These are phyloP conservation scores for Galagoides demidoff DNA, from an alignment of 2,797 vertebrate species.

Conservation along the genomic window DNA sequence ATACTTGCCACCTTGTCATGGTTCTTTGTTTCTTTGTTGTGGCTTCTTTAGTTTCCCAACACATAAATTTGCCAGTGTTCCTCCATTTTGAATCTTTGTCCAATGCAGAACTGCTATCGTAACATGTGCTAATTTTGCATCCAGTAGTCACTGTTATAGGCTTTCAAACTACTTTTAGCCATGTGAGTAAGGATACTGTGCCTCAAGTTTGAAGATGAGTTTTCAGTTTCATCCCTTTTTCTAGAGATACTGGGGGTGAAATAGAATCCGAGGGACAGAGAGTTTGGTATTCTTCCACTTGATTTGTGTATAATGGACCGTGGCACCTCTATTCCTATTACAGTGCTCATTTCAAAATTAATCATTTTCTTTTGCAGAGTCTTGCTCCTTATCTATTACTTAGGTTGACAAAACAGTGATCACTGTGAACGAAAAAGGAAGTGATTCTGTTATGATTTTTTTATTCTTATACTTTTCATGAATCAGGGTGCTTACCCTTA, in stretches of 20 bases:
- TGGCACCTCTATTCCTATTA: neutral
- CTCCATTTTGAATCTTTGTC: neutral
- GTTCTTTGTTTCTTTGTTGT: neutral
- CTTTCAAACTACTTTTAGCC: neutral
- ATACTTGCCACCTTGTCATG: neutral
- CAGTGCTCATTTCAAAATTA: neutral
- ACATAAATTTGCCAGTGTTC: neutral
- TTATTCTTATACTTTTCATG: neutral
- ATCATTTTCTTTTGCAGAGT: neutral
- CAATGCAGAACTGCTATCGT: neutral
- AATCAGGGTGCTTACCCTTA: neutral
- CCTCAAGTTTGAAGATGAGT: neutral
- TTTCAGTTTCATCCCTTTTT: neutral
- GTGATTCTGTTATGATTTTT: neutral
- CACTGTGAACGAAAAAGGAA: neutral
- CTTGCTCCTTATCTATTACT: neutral
- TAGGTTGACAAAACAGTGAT: neutral
- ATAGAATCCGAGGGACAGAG: neutral
- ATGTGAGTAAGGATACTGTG: neutral
- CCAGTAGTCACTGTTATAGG: neutral
- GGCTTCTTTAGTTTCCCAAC: neutral
- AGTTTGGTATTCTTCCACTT: neutral
- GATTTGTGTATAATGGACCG: neutral
- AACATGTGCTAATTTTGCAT: neutral
- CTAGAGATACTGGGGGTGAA: neutral